Percentiles rank a stretch among this genome's conserved stretches.
These are phyloP conservation scores for Pelecanus crispus DNA, from an alignment of 2,113 vertebrate genomes.

Conservation along the genomic window DNA sequence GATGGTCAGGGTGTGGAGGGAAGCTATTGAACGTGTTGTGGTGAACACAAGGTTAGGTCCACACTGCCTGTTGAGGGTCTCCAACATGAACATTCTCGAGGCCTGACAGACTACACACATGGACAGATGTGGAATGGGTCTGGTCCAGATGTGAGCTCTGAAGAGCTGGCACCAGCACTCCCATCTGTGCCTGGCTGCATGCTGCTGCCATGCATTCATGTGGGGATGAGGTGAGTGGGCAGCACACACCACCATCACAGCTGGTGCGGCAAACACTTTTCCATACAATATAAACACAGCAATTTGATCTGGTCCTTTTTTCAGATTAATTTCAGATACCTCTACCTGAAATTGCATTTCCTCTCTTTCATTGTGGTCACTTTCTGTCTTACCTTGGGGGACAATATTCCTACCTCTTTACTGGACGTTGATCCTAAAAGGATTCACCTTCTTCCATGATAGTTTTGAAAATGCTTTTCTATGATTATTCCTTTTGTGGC, in stretches of 20 bases:
- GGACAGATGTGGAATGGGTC: neutral
- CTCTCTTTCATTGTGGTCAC: neutral
- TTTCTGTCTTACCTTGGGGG: neutral
- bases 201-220: neutral
- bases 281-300: neutral
- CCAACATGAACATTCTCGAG: accelerated
- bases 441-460: neutral
- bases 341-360: neutral
- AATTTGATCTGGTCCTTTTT: neutral
- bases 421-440: neutral
- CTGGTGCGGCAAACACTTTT: neutral
- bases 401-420: neutral
- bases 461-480: neutral
- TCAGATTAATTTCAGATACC: neutral
- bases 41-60: neutral
- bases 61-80: neutral
- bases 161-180: neutral
- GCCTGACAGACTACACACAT: neutral
- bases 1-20: neutral
- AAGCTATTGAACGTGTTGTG: neutral
- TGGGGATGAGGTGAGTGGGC: accelerated
- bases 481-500: neutral
- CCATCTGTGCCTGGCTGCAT: neutral
- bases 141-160: neutral
- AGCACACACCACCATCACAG: neutral